These are phyloP conservation scores for Oncorhynchus nerka DNA, from an alignment of 2,113 vertebrate species.

Conservation along the genomic window DNA sequence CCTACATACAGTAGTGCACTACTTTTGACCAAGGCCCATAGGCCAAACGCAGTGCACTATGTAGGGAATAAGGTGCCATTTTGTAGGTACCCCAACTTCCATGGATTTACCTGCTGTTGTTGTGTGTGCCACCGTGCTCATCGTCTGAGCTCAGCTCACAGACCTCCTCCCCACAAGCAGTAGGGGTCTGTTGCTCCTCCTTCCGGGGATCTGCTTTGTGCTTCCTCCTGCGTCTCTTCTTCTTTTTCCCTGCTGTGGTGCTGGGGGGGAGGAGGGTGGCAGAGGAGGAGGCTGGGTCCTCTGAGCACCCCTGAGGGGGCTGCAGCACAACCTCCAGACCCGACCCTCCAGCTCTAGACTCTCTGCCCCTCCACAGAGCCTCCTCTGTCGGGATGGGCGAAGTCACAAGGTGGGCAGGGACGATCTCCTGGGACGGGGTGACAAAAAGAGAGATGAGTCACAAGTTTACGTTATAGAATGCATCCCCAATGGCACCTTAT, in stretches of 20 bases:
- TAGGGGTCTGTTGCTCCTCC: constrained; percentile 75
- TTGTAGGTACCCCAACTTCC: no score
- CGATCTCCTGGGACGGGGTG: constrained; percentile 74
- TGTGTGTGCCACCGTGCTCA: constrained; percentile 80
- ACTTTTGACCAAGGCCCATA: no score
- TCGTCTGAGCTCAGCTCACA: constrained; percentile 90
- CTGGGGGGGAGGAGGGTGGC: constrained; percentile 70
- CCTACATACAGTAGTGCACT: no score
- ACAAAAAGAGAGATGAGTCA: neutral
- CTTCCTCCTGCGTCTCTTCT: constrained; percentile 89
- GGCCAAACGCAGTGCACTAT: no score
- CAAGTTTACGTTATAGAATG: neutral
- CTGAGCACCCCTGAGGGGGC: constrained; percentile 34
- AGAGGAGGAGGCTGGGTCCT: constrained; percentile 55
- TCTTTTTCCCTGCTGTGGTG: constrained; percentile 84
- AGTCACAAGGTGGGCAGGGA: constrained; percentile 92
- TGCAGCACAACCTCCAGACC: constrained; percentile 54
- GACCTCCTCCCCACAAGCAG: constrained; percentile 70
- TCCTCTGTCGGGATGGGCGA: constrained; percentile 93
- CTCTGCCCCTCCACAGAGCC: constrained; percentile 77
- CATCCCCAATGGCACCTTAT: no score
- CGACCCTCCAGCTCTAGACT: constrained; percentile 63
- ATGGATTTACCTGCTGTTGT: no score
- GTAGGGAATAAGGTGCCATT: no score
- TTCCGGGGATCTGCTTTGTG: constrained; percentile 88